Evolutionary conservation across 2,888 invertebrate species (phyloP).

Genomic region (Escarpia spicata): DNA sequence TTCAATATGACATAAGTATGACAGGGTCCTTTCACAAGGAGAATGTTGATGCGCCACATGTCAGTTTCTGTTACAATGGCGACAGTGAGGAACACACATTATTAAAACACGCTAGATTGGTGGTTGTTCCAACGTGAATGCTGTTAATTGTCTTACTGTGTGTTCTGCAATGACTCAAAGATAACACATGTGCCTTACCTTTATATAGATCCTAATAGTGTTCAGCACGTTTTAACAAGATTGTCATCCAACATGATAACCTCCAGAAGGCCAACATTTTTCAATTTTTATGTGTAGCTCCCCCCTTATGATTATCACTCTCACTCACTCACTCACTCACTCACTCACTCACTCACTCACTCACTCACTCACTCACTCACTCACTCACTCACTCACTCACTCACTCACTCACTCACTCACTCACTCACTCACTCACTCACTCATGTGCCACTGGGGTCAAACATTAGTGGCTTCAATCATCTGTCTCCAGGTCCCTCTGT

Average conservation of each 20-base stretch:
- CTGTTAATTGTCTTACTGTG: background rate
- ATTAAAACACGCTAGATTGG: background rate
- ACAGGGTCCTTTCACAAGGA: background rate
- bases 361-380: conserved; percentile 19
- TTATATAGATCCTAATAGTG: background rate
- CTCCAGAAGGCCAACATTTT: too few species aligned
- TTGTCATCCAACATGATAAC: too few species aligned
- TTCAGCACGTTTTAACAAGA: too few species aligned
- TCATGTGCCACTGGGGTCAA: background rate
- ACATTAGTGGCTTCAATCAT: background rate
- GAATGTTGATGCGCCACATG: background rate
- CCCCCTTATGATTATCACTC: background rate
- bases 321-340: conserved; percentile 27
- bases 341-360: background rate
- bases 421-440: conserved; percentile 33
- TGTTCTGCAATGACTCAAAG: background rate
- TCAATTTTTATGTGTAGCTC: background rate
- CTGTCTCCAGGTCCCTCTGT: background rate
- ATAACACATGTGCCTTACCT: background rate
- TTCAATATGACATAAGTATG: too few species aligned
- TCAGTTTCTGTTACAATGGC: background rate
- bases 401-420: conserved; percentile 31
- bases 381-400: conserved; percentile 32
- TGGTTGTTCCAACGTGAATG: background rate
- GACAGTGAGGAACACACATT: background rate